These are phyloP conservation scores for Cheiracanthium punctorium DNA, from an alignment of 2,888 invertebrate genomes.

Conservation along the genomic window DNA sequence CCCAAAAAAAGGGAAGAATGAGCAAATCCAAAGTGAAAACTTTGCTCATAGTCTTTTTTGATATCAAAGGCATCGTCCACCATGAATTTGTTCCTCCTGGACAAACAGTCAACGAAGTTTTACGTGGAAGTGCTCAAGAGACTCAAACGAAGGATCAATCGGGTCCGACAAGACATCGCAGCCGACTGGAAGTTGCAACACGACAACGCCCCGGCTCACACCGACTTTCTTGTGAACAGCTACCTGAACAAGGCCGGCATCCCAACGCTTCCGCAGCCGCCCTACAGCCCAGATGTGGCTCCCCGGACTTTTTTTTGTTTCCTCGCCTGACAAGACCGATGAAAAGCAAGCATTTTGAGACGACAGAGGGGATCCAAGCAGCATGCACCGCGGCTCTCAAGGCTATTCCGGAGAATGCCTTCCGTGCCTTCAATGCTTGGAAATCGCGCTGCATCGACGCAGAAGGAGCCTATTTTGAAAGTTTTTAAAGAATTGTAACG, in stretches of 20 bases:
- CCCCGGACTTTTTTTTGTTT: background rate
- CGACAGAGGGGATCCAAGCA: too few relatives aligned
- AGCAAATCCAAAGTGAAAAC: background rate
- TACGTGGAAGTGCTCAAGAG: constrained; percentile 1
- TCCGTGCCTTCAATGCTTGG: too few relatives aligned
- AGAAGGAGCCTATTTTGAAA: too few relatives aligned
- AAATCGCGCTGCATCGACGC: too few relatives aligned
- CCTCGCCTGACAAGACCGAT: background rate
- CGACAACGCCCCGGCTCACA: background rate
- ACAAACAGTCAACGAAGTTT: background rate
- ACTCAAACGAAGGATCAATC: background rate
- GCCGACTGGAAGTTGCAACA: background rate
- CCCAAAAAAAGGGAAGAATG: background rate
- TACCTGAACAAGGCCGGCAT: background rate
- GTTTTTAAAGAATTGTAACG: too few relatives aligned
- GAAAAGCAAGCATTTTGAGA: too few relatives aligned
- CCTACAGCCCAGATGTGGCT: background rate
- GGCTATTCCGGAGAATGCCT: too few relatives aligned
- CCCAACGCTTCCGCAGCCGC: background rate
- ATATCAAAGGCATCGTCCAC: background rate
- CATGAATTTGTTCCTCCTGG: background rate
- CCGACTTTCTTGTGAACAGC: background rate
- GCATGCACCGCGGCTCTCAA: too few relatives aligned
- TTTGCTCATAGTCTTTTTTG: background rate
- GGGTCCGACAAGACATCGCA: background rate